Percentiles rank a stretch among this genome's conserved stretches.
phyloP scores from a whole-genome alignment of 2,797 vertebrate genomes.

The Streptopelia turtur region DNA sequence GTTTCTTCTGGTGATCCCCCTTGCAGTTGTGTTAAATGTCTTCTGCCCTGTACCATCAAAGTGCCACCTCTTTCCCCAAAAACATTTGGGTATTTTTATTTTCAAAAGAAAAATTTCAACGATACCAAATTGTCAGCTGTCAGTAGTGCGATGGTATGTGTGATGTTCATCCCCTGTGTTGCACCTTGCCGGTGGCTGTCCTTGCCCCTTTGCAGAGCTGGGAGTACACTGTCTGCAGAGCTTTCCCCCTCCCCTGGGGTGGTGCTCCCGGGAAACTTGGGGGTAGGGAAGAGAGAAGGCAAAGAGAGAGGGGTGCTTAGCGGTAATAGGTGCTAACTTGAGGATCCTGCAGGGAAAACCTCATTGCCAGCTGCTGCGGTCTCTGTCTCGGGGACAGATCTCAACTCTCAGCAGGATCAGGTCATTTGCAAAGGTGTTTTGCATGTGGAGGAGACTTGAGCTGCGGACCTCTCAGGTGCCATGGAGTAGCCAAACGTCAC shows the following conservation, averaged over 20 bases:
- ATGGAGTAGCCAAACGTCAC: background rate
- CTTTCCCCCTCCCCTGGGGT: background rate
- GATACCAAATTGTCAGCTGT: background rate
- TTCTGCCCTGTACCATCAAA: background rate
- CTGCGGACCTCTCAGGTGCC: background rate
- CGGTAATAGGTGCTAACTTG: background rate
- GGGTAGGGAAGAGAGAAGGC: background rate
- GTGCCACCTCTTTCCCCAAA: background rate
- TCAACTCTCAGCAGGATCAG: background rate
- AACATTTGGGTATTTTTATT: background rate
- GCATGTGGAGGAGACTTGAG: background rate
- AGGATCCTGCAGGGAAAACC: background rate
- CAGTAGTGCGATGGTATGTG: rapidly evolving
- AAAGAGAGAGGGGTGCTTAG: background rate
- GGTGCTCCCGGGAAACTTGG: background rate
- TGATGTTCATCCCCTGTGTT: background rate
- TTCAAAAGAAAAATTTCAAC: background rate
- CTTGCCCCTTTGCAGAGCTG: background rate
- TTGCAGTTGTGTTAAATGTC: background rate
- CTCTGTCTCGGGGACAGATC: background rate
- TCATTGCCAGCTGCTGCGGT: background rate
- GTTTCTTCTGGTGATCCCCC: background rate
- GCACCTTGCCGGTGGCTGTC: background rate
- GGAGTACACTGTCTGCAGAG: background rate
- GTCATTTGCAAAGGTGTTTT: background rate